These are phyloP conservation scores for Sitobion miscanthi DNA, from an alignment of 1,140 invertebrate genomes.

Conservation along the genomic window DNA sequence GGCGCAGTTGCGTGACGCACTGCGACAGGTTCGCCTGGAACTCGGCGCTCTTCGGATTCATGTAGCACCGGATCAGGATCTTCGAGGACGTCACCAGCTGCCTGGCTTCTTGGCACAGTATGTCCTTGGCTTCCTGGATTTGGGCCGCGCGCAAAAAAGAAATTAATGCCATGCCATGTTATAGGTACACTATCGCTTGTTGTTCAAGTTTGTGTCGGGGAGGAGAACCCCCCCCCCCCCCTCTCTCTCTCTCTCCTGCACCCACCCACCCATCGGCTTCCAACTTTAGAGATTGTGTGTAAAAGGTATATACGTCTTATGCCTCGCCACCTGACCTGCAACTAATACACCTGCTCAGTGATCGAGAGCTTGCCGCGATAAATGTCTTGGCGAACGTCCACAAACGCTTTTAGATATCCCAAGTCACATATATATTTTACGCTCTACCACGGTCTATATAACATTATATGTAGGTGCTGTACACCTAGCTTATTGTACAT, in stretches of 20 bases:
- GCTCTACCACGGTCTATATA: background rate
- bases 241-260: too few species aligned
- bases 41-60: conserved; percentile 65
- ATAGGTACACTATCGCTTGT: background rate
- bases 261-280: too few species aligned
- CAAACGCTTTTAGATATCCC: background rate
- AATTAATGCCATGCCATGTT: background rate
- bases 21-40: conserved; percentile 71
- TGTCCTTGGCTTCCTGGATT: conserved; percentile 73
- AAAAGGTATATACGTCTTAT: background rate
- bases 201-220: background rate
- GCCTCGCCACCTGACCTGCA: background rate
- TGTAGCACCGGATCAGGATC: conserved; percentile 72
- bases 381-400: background rate
- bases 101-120: conserved; percentile 78
- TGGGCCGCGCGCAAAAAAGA: background rate
- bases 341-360: background rate
- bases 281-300: background rate
- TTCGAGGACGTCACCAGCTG: conserved; percentile 84
- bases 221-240: background rate
- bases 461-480: background rate
- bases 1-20: conserved; percentile 73
- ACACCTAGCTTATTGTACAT: background rate
- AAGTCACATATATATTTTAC: background rate
- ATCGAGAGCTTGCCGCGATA: background rate